Conservation (phyloP, 2,888 invertebrate genomes). For the Anodontia alba region DNA sequence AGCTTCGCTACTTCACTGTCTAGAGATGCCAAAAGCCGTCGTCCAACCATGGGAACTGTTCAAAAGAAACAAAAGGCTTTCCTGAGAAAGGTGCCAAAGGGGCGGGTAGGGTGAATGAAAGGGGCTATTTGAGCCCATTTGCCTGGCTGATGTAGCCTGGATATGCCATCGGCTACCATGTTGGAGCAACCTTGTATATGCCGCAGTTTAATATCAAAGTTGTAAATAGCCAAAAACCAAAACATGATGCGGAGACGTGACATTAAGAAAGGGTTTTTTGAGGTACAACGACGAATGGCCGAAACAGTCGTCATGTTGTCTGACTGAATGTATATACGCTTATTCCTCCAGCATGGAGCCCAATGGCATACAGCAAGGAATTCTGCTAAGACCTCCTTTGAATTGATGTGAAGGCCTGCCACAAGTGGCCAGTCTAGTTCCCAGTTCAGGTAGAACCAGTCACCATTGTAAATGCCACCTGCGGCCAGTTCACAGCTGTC, state of each 20-base stretch:
- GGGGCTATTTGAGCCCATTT: neutral
- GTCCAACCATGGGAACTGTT: neutral
- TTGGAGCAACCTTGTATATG: conserved; percentile 25
- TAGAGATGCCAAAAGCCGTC: neutral
- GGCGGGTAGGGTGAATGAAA: neutral
- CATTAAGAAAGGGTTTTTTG: conserved; percentile 15
- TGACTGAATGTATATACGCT: conserved; percentile 19
- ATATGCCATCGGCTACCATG: conserved; percentile 22
- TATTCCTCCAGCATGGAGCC: conserved; percentile 24
- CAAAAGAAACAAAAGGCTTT: neutral
- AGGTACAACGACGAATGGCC: conserved; percentile 31
- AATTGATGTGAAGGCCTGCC: conserved; percentile 27
- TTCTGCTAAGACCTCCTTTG: conserved; percentile 25
- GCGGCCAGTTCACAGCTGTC: conserved; percentile 30
- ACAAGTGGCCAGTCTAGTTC: conserved; percentile 18
- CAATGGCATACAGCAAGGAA: conserved; percentile 21
- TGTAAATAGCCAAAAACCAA: conserved; percentile 33
- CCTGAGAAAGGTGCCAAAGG: neutral
- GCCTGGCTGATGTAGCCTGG: conserved; percentile 22
- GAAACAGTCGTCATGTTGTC: conserved; percentile 37
- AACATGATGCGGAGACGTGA: conserved; percentile 28
- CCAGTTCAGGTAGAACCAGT: conserved; percentile 39
- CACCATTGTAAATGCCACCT: conserved; percentile 16
- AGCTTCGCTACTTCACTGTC: conserved; percentile 21
- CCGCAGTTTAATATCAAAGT: conserved; percentile 24